Evolutionary conservation across 2,888 invertebrate species (phyloP).

Genomic region (Hemithea aestivaria): DNA sequence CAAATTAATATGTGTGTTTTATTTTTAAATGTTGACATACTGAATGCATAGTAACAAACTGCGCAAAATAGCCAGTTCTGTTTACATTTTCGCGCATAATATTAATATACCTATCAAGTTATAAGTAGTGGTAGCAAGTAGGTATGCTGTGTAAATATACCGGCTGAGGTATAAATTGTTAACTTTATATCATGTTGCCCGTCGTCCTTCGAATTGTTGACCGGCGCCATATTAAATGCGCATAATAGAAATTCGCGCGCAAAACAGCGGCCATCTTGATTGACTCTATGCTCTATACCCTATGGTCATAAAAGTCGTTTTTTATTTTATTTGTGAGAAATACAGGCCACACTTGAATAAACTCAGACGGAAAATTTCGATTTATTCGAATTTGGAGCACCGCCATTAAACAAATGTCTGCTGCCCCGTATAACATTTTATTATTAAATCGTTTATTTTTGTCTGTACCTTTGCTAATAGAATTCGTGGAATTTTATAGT

Average conservation of each 20-base stretch:
- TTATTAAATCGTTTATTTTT: no score
- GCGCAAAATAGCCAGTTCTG: slow-evolving; percentile 1
- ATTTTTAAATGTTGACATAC: neutral
- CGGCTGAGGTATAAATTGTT: slow-evolving; percentile 7
- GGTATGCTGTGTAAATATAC: slow-evolving; percentile 1
- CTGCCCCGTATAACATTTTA: no score
- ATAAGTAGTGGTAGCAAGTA: no score
- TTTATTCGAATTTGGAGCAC: no score
- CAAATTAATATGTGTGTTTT: neutral
- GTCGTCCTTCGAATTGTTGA: slow-evolving; percentile 7
- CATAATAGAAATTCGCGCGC: slow-evolving; percentile 19
- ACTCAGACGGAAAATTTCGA: no score
- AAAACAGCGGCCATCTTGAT: slow-evolving; percentile 22
- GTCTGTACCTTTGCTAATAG: no score
- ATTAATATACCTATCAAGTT: no score
- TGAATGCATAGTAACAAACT: neutral
- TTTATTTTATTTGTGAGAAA: neutral
- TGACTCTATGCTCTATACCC: neutral
- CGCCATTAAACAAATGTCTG: no score
- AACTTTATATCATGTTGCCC: slow-evolving; percentile 1
- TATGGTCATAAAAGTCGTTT: no score
- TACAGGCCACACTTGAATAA: no score
- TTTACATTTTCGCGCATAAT: slow-evolving; percentile 1
- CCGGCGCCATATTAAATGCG: slow-evolving; percentile 13
- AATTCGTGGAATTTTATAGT: no score